Evolutionary conservation across 2,113 vertebrate genomes (phyloP), one percentile per base, ranked within the genome.

Genomic region (Urocolius indicus): DNA sequence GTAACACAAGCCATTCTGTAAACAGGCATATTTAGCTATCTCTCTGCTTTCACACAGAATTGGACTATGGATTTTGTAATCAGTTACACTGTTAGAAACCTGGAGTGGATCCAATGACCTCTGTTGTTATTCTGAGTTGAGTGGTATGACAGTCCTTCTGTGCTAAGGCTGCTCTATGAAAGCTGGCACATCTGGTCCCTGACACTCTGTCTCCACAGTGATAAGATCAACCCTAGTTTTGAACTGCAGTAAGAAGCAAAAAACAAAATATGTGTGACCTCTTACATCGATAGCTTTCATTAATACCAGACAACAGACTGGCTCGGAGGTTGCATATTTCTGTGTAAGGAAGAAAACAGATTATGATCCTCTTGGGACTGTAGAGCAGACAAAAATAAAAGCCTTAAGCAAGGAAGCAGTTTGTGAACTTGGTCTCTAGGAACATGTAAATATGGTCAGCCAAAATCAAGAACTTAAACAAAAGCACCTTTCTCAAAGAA

Each of bases 311-410:
- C 73, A 92, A 65, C 49, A 91, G 46, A 66, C 57, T 72, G 46
- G 61, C 65, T 75, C 38, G 77, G 62, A 57, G 62, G 57, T 59
- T 90, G 36, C 36, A 13, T 73, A 51, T 86, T 91, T 84, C 78
- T 79, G n/a, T 73, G 17, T 43, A n/a, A 75, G 46, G 49, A 84
- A 90, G 57, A 90, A 90, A 76, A 24, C 13, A 67, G 20, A 84
- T 76, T 77, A 46, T 45, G 59, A 27, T 65, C 59, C 58, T 89
- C 26, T 57, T 61, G 69, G 58, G 65, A 84, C 10, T 68, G n/a
- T 38, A 41, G 14, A 83, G 34, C 36, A 88, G 67, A 89, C 3
- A 4, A 92, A 97, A 97, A 86, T 16, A 92, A 66, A 67, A 94
- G 23, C 22, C 51, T 83, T 73, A 74, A 78, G 83, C 59, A 94